A percentile compares a stretch with the other conserved stretches of the same genome.
These are phyloP conservation scores for Atrichornis clamosus DNA, from an alignment of 2,113 vertebrate species.

Conservation along the genomic window DNA sequence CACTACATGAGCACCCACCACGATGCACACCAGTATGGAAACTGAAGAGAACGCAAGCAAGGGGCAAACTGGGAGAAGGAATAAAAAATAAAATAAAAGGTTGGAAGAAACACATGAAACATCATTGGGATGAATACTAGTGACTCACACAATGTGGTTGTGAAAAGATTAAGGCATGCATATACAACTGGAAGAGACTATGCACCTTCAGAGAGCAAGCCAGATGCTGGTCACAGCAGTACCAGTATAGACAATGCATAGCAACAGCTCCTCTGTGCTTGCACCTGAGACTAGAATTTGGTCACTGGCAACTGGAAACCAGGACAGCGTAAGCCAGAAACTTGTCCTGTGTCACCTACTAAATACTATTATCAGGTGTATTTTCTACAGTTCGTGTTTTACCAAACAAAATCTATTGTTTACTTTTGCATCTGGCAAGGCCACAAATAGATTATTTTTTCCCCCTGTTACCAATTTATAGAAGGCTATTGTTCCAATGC, in stretches of 20 bases:
- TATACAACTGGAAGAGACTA: neutral
- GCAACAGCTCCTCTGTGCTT: neutral
- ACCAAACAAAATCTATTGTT: neutral
- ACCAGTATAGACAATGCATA: accelerated
- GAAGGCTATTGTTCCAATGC: neutral
- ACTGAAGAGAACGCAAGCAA: neutral
- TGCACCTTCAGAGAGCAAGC: neutral
- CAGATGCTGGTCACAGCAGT: neutral
- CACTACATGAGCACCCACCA: neutral
- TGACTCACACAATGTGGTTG: neutral
- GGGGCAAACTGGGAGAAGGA: neutral
- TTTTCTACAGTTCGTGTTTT: neutral
- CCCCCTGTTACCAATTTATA: neutral
- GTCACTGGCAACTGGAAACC: neutral
- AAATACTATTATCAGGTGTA: neutral
- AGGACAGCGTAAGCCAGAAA: neutral
- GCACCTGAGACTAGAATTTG: neutral
- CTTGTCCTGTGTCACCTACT: neutral
- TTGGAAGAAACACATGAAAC: neutral
- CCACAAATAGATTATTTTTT: neutral
- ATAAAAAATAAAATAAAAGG: neutral
- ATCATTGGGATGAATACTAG: neutral
- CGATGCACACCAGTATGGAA: neutral
- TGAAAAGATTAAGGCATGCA: neutral
- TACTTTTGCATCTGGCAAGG: neutral